phyloP scores from a whole-genome alignment of 2,888 invertebrate species.

The Parapristionchus giblindavisi region DNA sequence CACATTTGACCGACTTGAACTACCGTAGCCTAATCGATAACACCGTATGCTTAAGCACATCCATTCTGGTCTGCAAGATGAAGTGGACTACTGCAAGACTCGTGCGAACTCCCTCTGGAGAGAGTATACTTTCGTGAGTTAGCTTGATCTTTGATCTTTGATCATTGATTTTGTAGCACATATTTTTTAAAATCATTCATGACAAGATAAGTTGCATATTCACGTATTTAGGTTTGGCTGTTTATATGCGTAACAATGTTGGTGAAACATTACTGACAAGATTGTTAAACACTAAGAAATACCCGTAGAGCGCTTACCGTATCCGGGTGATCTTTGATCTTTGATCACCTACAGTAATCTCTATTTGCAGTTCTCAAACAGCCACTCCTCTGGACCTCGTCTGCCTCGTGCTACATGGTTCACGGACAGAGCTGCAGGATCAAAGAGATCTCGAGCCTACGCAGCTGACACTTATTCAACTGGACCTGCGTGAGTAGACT shows the following conservation, averaged over 20 bases:
- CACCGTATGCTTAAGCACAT: slow-evolving; percentile 4
- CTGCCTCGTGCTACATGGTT: slow-evolving; percentile 32
- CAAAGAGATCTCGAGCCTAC: not conserved
- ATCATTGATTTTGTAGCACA: too few relatives aligned
- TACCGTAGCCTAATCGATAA: not conserved
- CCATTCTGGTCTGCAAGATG: slow-evolving; percentile 27
- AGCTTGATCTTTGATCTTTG: too few relatives aligned
- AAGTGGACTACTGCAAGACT: slow-evolving; percentile 36
- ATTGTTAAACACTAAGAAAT: too few relatives aligned
- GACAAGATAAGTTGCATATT: too few relatives aligned
- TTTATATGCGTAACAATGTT: too few relatives aligned
- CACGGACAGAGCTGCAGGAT: not conserved
- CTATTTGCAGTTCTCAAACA: slow-evolving; percentile 16
- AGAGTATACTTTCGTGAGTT: slow-evolving; percentile 28
- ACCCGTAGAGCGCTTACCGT: too few relatives aligned
- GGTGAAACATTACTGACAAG: too few relatives aligned
- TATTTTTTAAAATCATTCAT: too few relatives aligned
- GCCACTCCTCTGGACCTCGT: slow-evolving; percentile 3
- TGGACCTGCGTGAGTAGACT: slow-evolving; percentile 1
- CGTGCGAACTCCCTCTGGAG: slow-evolving; percentile 28
- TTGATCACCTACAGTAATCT: too few relatives aligned
- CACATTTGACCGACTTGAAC: not conserved
- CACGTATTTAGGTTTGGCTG: too few relatives aligned
- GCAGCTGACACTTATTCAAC: slow-evolving; percentile 20
- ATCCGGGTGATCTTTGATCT: too few relatives aligned